Evolutionary conservation across 2,888 invertebrate genomes (phyloP).

Genomic region (Hoplodrina blanda): DNA sequence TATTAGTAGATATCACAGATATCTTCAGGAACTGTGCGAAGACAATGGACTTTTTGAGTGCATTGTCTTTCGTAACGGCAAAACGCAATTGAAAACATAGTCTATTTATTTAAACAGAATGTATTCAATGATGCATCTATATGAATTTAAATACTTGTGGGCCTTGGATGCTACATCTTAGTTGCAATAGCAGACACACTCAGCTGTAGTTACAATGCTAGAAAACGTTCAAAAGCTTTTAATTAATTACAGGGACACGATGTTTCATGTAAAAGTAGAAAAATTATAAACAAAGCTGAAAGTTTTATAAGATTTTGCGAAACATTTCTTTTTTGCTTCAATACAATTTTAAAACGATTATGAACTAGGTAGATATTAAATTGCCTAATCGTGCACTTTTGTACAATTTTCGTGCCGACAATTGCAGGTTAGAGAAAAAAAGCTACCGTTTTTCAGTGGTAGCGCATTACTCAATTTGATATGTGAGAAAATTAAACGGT

Average conservation of each 20-base stretch:
- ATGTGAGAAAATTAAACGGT: background rate
- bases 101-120: conserved; percentile 26
- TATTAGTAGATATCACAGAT: conserved; percentile 44
- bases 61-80: conserved; percentile 19
- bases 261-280: background rate
- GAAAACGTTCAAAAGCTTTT: background rate
- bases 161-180: conserved; percentile 14
- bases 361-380: background rate
- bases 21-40: conserved; percentile 25
- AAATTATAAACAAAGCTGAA: background rate
- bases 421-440: background rate
- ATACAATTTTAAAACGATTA: background rate
- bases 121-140: conserved; percentile 15
- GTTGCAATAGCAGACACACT: conserved; percentile 2
- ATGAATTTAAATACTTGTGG: conserved; percentile 33
- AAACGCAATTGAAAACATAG: conserved; percentile 16
- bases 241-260: background rate
- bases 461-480: conserved; percentile 26
- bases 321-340: background rate
- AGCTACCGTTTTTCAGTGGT: background rate
- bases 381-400: background rate
- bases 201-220: background rate
- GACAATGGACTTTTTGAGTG: conserved; percentile 3
- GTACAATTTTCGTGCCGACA: background rate
- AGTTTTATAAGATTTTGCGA: conserved; percentile 5